Evolutionary conservation across 2,888 invertebrate species (phyloP).

Genomic region (Alloscopus bannaensis): DNA sequence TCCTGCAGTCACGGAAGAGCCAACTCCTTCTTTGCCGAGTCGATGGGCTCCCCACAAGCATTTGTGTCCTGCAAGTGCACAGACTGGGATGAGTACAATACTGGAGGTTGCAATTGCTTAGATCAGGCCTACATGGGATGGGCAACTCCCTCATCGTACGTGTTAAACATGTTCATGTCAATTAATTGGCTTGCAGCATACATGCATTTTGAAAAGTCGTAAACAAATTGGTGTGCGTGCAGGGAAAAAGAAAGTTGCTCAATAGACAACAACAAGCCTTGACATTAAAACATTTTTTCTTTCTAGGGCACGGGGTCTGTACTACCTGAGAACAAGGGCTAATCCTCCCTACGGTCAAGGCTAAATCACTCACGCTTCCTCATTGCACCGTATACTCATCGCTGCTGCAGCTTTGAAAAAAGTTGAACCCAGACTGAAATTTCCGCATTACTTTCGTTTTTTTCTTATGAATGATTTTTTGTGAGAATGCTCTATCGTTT

Average conservation of each 20-base stretch:
- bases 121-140: slow-evolving; percentile 54
- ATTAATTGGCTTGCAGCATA: background rate
- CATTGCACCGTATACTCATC: background rate
- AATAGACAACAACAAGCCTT: slow-evolving; percentile 35
- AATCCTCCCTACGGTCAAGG: slow-evolving; percentile 79
- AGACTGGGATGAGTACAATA: slow-evolving; percentile 59
- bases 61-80: slow-evolving; percentile 67
- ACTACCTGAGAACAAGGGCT: slow-evolving; percentile 80
- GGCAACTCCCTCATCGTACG: slow-evolving; percentile 56
- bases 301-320: slow-evolving; percentile 78
- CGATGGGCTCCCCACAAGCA: slow-evolving; percentile 36
- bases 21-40: slow-evolving; percentile 62
- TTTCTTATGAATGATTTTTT: too few species aligned
- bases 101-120: slow-evolving; percentile 54
- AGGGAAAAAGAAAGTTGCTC: slow-evolving; percentile 1
- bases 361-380: too few species aligned
- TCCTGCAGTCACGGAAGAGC: slow-evolving; percentile 68
- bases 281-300: slow-evolving; percentile 55
- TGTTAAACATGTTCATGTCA: slow-evolving; percentile 39
- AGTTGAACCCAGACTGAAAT: background rate
- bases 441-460: background rate
- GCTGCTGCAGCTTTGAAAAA: background rate
- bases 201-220: slow-evolving; percentile 22
- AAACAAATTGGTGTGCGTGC: slow-evolving; percentile 8
- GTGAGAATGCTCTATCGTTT: too few species aligned